These are phyloP conservation scores for Osmerus eperlanus DNA, from an alignment of 2,113 vertebrate species.

Conservation along the genomic window DNA sequence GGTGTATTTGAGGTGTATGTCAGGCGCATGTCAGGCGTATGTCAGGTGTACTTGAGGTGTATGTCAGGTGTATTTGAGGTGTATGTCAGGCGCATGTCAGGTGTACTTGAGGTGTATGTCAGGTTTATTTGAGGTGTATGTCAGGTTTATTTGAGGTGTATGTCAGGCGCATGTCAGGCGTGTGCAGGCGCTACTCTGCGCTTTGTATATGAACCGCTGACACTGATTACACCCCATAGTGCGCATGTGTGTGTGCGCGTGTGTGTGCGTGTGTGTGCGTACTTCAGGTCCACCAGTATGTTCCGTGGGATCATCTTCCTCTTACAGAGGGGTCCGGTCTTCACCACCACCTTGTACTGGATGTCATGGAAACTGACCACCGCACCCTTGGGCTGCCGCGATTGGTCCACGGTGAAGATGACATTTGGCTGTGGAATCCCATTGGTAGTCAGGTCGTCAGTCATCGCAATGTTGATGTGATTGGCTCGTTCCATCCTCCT, in stretches of 20 bases:
- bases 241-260: neutral
- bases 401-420: conserved; percentile 8
- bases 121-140: no score
- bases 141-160: no score
- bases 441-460: conserved; percentile 50
- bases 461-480: conserved; percentile 61
- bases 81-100: no score
- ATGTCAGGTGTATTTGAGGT: no score
- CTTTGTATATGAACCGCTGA: no score
- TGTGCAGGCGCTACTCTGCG: no score
- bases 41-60: no score
- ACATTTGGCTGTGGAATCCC: conserved; percentile 42
- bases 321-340: conserved; percentile 47
- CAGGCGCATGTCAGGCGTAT: no score
- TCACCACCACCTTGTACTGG: conserved; percentile 64
- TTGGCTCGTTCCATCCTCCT: conserved; percentile 45
- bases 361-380: conserved; percentile 74
- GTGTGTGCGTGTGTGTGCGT: neutral
- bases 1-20: no score
- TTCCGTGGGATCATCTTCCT: conserved; percentile 45
- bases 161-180: no score
- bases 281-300: conserved; percentile 72
- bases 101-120: no score
- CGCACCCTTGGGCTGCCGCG: conserved; percentile 43
- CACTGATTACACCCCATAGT: neutral